These are phyloP conservation scores for Eucidaris tribuloides DNA, from an alignment of 35 echinoderm and acorn worm species.

Conservation along the genomic window DNA sequence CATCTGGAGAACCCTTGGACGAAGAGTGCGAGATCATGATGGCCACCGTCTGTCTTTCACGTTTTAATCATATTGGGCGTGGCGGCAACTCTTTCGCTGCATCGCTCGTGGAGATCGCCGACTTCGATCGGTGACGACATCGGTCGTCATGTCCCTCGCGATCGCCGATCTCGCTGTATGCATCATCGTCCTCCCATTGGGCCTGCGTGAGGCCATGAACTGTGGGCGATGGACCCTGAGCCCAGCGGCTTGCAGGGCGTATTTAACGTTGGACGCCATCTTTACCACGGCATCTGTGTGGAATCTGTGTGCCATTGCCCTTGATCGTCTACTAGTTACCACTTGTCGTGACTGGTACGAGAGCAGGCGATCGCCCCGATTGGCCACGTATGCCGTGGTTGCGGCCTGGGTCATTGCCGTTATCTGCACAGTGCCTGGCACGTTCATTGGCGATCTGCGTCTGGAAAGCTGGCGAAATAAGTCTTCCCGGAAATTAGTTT, in stretches of 20 bases:
- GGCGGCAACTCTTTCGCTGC: constrained; percentile 72
- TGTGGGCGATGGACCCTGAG: neutral
- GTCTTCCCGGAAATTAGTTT: too few species aligned
- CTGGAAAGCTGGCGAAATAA: too few species aligned
- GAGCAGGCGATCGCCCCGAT: neutral
- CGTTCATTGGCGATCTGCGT: too few species aligned
- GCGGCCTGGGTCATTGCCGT: constrained; percentile 48
- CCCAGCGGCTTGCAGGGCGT: neutral
- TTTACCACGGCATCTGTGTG: constrained; percentile 49
- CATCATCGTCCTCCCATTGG: constrained; percentile 41
- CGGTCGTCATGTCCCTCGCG: constrained; percentile 70
- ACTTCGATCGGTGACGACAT: constrained; percentile 69
- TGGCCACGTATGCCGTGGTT: constrained; percentile 11
- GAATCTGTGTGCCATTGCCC: constrained; percentile 42
- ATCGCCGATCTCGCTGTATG: constrained; percentile 61
- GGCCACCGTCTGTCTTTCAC: constrained; percentile 21
- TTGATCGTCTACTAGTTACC: constrained; percentile 56
- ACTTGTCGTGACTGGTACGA: constrained; percentile 51
- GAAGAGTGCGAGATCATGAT: constrained; percentile 1
- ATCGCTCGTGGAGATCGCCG: constrained; percentile 45
- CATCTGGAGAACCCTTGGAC: neutral
- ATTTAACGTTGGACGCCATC: constrained; percentile 4
- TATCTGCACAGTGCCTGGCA: constrained; percentile 24
- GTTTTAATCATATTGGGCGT: constrained; percentile 49
- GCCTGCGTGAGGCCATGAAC: neutral